Base-by-base conservation (phyloP, 2,888 invertebrate genomes). In the Yponomeuta evonymella region DNA sequence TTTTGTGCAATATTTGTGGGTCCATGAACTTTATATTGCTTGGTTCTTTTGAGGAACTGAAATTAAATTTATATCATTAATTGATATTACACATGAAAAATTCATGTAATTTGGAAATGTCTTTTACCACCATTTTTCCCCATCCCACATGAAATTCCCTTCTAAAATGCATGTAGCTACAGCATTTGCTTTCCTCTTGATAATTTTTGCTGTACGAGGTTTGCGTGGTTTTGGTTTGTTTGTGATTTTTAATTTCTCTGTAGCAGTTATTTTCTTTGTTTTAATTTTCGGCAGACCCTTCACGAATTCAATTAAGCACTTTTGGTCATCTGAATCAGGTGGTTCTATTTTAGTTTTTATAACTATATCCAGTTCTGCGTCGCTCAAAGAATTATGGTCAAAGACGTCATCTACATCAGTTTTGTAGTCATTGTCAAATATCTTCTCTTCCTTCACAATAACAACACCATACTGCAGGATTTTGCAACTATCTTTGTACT, bases 101-200 rank as follows among this genome's bases (percentile, higher is more conserved):
- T 69, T 48, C 51, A 68, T 70, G 70, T 51, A 70, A 75, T 12
- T 58, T 58, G 51, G 51, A 58, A 58, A 58, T 58, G 33, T 62
- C 48, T 43, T 65, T 84, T 89, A 92, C 92, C 90, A 87, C 91
- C 90, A 91, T 79, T 81, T 80, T 76, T 86, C 83, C 69, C 87
- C 90, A 77, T 76, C 85, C 90, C 90, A 92, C 62, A 77, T 71
- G 78, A 86, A 91, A 73, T 86, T 84, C 66, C 87, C 88, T 81
- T 91, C 91, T 76, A 90, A 77, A 75, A 91, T 79, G 73, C 90
- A 88, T 70, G 87, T 81, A 67, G 89, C 89, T 72, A 89, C 81
- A 76, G 79, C 86, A 74, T 81, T 85, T 33, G 82, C 83, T 73
- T 77, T 79, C 69, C 73, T 75, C 51, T 71, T 73, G 58, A 71